phyloP scores from a whole-genome alignment of 1,140 invertebrate genomes.

The Drosophila kurseongensis region DNA sequence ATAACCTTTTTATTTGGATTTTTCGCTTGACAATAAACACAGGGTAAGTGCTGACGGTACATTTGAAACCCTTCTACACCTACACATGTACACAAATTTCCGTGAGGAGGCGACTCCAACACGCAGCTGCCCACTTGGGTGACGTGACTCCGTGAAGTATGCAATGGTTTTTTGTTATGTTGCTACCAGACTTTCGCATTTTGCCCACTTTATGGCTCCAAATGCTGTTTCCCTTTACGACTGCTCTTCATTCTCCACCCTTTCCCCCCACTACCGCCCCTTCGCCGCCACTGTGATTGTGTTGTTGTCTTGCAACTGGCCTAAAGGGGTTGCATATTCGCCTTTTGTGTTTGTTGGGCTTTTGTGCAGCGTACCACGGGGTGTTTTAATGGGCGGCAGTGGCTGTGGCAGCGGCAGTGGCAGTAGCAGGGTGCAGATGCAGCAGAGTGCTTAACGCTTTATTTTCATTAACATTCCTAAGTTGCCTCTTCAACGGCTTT shows the following conservation, averaged over 20 bases:
- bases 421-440: slow-evolving; percentile 12
- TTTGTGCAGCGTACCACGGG: slow-evolving; percentile 64
- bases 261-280: neutral
- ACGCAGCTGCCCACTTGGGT: slow-evolving; percentile 58
- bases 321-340: slow-evolving; percentile 36
- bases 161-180: slow-evolving; percentile 66
- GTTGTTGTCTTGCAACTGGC: slow-evolving; percentile 30
- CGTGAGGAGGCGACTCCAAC: slow-evolving; percentile 24
- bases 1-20: no score
- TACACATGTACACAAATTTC: neutral
- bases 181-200: slow-evolving; percentile 60
- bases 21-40: no score
- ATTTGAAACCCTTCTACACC: neutral
- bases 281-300: slow-evolving; percentile 12
- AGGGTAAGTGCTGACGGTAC: neutral
- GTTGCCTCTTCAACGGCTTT: slow-evolving; percentile 58
- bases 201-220: slow-evolving; percentile 74
- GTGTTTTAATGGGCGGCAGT: slow-evolving; percentile 69
- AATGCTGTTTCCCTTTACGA: slow-evolving; percentile 38
- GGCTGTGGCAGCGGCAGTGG: no score
- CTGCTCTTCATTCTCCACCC: neutral
- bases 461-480: slow-evolving; percentile 79
- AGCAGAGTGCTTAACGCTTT: slow-evolving; percentile 53
- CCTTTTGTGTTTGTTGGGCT: slow-evolving; percentile 50
- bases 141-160: slow-evolving; percentile 63